Base-by-base conservation (phyloP, 1,140 invertebrate genomes). In the Tigriopus japonicus region DNA sequence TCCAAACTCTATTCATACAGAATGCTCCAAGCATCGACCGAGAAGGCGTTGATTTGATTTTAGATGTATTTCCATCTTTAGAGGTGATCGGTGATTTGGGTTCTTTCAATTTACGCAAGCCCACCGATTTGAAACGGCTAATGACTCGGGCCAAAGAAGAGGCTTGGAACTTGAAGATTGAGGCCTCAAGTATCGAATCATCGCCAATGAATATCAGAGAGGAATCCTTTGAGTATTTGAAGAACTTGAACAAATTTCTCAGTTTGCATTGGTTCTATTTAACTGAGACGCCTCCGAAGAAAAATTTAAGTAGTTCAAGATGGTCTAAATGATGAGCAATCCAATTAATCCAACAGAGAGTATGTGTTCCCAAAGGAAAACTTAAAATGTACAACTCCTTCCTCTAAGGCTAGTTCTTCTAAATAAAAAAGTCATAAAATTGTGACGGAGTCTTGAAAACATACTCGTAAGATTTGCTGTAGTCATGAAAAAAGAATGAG, bases 261-360 rank as follows among this genome's bases (percentile, higher is more conserved):
- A 41, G 28, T 15, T 24, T 58, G 15, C 55, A 58, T 40, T 58
- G 55, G 55, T 58, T 58, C 21, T 58, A 58, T 24, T 40, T 58
- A 6, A 58, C 55, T 12, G 45, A 49, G 10, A 6, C 45, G 6
- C 45, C 45, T 15, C 6, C 6, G n/a, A 49, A 21, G n/a, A 49
- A 49, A 6, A 49, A 21, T 3, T 5, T 10, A 49, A 49, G 45
- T 35, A 35, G 28, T 35, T 35, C 3, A 35, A 5, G 28, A 3
- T 9, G 28, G 9, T 35, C 28, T n/a, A n/a, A n/a, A n/a, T n/a
- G n/a, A n/a, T n/a, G n/a, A n/a, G n/a, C n/a, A n/a, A n/a, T n/a
- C n/a, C n/a, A n/a, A n/a, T n/a, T n/a, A n/a, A n/a, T n/a, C n/a
- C n/a, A n/a, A n/a, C n/a, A n/a, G n/a, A n/a, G n/a, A n/a, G n/a